These are phyloP conservation scores for Drosophila atripex DNA, from an alignment of 2,888 invertebrate species.

Conservation along the genomic window DNA sequence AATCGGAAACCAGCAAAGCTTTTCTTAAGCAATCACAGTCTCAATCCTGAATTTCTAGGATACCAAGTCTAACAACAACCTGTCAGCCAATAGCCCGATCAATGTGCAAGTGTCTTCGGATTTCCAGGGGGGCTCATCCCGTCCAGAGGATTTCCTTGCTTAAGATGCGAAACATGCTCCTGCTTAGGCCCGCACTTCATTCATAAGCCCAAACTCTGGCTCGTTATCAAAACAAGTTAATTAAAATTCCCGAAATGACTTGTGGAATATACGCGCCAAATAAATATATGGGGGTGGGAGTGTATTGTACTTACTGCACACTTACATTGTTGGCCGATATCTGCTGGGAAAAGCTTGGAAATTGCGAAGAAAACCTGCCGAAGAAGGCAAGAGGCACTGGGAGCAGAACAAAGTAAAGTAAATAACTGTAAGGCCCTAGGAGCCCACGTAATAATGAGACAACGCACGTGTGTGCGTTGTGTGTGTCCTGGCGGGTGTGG, in stretches of 20 bases:
- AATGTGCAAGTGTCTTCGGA: neutral
- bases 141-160: slow-evolving; percentile 3
- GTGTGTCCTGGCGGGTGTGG: neutral
- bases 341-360: slow-evolving; percentile 36
- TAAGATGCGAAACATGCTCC: slow-evolving; percentile 27
- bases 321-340: slow-evolving; percentile 59
- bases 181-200: slow-evolving; percentile 1
- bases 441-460: slow-evolving; percentile 67
- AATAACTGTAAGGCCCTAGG: slow-evolving; percentile 49
- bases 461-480: slow-evolving; percentile 22
- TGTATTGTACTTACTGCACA: slow-evolving; percentile 44
- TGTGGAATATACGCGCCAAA: slow-evolving; percentile 32
- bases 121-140: slow-evolving; percentile 3
- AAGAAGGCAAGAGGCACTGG: slow-evolving; percentile 1
- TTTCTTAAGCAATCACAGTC: neutral
- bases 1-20: neutral
- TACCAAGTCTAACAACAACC: neutral
- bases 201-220: slow-evolving; percentile 20
- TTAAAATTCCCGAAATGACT: slow-evolving; percentile 74
- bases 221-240: slow-evolving; percentile 66
- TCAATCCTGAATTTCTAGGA: neutral
- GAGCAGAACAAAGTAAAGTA: slow-evolving; percentile 45
- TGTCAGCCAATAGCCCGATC: slow-evolving; percentile 9
- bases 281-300: slow-evolving; percentile 2
- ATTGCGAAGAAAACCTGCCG: slow-evolving; percentile 5